A percentile compares a stretch with the other conserved stretches of the same genome.
These are phyloP conservation scores for Dasypus novemcinctus DNA, from an alignment of 2,113 vertebrate genomes.

Conservation along the genomic window DNA sequence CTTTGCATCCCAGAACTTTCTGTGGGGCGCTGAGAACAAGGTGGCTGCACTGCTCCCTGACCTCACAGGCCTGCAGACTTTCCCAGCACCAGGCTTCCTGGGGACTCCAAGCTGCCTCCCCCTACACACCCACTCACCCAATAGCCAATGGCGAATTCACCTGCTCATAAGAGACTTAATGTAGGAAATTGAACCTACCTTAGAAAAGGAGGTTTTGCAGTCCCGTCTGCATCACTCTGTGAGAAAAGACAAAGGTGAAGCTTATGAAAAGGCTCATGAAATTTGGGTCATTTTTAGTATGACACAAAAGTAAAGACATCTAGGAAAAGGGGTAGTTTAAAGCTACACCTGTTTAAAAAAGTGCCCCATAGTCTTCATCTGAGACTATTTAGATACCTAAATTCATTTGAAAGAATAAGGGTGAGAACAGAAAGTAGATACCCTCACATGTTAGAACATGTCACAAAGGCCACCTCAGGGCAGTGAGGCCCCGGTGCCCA, in stretches of 20 bases:
- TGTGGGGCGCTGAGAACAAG: background rate
- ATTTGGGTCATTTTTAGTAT: background rate
- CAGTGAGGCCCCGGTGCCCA: background rate
- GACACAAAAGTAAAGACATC: background rate
- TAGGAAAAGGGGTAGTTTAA: background rate
- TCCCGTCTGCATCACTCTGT: slow-evolving; percentile 92
- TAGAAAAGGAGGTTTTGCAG: slow-evolving; percentile 90
- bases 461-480: background rate
- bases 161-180: background rate
- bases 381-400: background rate
- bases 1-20: no score
- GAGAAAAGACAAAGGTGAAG: slow-evolving; percentile 55
- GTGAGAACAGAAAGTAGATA: background rate
- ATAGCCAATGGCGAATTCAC: background rate
- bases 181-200: slow-evolving; percentile 82
- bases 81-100: background rate
- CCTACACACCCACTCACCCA: fast-evolving
- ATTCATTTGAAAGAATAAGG: background rate
- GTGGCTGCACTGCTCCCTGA: background rate
- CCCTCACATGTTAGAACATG: background rate
- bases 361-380: background rate
- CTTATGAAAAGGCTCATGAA: background rate
- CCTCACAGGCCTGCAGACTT: background rate
- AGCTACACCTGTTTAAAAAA: background rate
- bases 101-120: background rate